phyloP scores from a whole-genome alignment of 2,888 invertebrate genomes.

The Amblyjoppa fuscipennis region DNA sequence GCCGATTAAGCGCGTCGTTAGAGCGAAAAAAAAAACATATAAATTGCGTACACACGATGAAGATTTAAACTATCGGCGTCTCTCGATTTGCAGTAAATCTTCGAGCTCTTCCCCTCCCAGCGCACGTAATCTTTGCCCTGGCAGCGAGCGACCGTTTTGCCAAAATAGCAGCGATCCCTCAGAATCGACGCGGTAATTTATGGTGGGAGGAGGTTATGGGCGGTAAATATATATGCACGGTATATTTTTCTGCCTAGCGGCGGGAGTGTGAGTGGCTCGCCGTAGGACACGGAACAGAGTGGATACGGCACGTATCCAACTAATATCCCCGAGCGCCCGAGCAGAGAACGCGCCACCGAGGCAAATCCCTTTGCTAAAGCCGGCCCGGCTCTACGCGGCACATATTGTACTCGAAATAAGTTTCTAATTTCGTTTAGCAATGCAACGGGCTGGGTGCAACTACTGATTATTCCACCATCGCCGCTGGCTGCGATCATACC shows the following conservation, averaged over 20 bases:
- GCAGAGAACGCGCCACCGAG: background rate
- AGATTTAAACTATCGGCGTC: conserved; percentile 61
- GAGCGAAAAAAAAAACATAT: background rate
- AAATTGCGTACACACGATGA: background rate
- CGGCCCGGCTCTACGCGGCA: background rate
- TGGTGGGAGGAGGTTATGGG: conserved; percentile 13
- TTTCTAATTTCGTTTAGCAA: conserved; percentile 8
- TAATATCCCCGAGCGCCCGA: conserved; percentile 7
- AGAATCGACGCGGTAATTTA: conserved; percentile 53
- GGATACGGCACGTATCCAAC: conserved; percentile 49
- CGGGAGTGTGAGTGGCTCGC: background rate
- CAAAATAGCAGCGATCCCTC: conserved; percentile 51
- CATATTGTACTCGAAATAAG: conserved; percentile 2
- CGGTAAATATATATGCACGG: conserved; percentile 1
- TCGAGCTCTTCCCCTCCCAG: background rate
- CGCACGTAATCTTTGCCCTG: conserved; percentile 16
- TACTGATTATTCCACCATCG: conserved; percentile 2
- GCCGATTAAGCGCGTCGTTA: background rate
- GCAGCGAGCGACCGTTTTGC: conserved; percentile 24
- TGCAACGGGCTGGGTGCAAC: background rate
- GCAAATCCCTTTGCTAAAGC: conserved; percentile 8
- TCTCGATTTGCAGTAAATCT: conserved; percentile 44
- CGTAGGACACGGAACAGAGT: conserved; percentile 24
- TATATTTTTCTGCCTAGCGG: background rate
- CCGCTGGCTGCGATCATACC: background rate